Evolutionary conservation across 2,888 invertebrate genomes (phyloP).

Genomic region (Drosophila nigricruria): DNA sequence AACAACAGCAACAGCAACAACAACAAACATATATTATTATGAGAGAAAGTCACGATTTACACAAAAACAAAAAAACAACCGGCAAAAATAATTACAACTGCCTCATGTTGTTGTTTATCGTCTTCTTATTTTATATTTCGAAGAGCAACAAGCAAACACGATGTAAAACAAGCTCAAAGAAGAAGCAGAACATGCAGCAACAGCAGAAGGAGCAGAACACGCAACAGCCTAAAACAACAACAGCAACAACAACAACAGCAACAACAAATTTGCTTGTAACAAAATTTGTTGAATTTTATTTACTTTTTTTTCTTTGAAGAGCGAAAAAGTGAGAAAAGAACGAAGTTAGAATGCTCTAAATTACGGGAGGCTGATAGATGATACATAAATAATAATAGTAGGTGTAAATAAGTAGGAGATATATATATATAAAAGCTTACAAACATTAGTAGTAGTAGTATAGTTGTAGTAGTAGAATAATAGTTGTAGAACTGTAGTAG

Average conservation of each 20-base stretch:
- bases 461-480: neutral
- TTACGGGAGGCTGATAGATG: neutral
- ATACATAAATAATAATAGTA: neutral
- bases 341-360: neutral
- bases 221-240: conserved; percentile 38
- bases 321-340: neutral
- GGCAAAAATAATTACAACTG: conserved; percentile 66
- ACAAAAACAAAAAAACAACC: conserved; percentile 33
- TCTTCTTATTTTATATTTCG: conserved; percentile 4
- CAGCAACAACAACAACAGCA: conserved; percentile 16
- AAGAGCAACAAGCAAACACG: conserved; percentile 21
- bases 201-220: conserved; percentile 32
- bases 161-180: conserved; percentile 8
- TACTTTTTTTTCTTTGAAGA: neutral
- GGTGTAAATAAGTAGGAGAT: neutral
- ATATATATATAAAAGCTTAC: neutral
- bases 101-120: conserved; percentile 17
- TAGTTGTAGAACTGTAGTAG: neutral
- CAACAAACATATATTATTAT: conserved; percentile 48
- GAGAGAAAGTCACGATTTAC: conserved; percentile 64
- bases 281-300: conserved; percentile 44
- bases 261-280: conserved; percentile 40
- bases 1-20: conserved; percentile 21
- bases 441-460: neutral
- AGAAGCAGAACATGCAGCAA: conserved; percentile 5